Conservation (phyloP, 2,113 vertebrate genomes). For the Nymphicus hollandicus region DNA sequence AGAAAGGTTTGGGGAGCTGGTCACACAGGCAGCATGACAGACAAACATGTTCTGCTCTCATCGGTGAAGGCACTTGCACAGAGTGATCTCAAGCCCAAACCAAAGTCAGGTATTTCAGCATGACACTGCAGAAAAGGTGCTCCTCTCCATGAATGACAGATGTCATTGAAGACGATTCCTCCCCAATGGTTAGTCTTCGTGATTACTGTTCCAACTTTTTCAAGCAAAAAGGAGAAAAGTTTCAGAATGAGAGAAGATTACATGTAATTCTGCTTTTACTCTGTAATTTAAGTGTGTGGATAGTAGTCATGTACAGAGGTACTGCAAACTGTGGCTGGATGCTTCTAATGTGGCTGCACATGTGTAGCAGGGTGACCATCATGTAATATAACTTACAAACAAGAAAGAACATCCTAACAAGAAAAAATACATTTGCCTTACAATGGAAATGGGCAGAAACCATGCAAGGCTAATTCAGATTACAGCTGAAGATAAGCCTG, state of each 20-base stretch:
- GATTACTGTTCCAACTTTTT: not conserved
- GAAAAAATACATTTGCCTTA: not conserved
- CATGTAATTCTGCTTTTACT: not conserved
- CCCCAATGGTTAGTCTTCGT: not conserved
- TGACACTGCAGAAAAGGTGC: not conserved
- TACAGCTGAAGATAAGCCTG: not conserved
- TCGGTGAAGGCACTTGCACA: not conserved
- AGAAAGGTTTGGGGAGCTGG: not conserved
- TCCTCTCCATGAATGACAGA: not conserved
- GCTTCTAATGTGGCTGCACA: not conserved
- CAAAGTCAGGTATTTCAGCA: not conserved
- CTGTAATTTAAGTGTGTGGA: not conserved
- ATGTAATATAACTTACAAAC: not conserved
- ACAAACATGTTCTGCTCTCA: not conserved
- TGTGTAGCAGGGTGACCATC: not conserved
- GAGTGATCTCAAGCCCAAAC: not conserved
- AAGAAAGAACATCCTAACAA: not conserved
- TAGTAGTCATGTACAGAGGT: not conserved
- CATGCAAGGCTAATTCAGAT: not conserved
- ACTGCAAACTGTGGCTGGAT: not conserved
- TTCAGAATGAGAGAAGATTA: not conserved
- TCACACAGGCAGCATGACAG: not conserved
- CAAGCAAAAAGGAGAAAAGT: not conserved
- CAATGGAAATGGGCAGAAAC: not conserved
- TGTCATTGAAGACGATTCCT: not conserved